Evolutionary conservation across 2,888 invertebrate genomes (phyloP).

Genomic region (Eupithecia vulgata): DNA sequence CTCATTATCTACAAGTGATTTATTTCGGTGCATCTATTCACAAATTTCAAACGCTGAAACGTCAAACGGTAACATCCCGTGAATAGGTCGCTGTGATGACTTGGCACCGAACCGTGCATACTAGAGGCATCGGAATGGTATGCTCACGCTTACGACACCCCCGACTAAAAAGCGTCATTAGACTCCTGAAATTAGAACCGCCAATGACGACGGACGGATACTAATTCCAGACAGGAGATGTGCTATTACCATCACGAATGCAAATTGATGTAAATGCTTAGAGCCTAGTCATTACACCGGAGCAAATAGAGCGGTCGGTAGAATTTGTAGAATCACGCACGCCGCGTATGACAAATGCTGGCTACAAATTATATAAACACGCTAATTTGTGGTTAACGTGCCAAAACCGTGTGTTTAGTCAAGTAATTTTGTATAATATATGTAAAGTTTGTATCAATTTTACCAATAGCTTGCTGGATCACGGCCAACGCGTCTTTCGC

Average conservation of each 20-base stretch:
- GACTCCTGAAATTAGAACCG: constrained; percentile 66
- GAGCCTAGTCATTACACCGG: constrained; percentile 48
- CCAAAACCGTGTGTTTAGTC: constrained; percentile 56
- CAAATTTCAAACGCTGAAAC: constrained; percentile 62
- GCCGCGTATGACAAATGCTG: constrained; percentile 65
- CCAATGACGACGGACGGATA: constrained; percentile 60
- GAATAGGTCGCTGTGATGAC: constrained; percentile 75
- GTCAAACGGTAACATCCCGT: constrained; percentile 70
- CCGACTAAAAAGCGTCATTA: constrained; percentile 65
- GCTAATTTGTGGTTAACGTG: constrained; percentile 63
- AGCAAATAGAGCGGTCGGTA: constrained; percentile 37
- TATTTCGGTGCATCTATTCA: constrained; percentile 73
- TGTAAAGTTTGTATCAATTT: constrained; percentile 73
- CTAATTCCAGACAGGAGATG: constrained; percentile 58
- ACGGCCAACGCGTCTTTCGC: constrained; percentile 71
- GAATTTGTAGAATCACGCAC: constrained; percentile 47
- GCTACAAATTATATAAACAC: constrained; percentile 62
- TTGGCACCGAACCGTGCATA: constrained; percentile 66
- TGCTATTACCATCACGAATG: constrained; percentile 58
- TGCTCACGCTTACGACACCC: constrained; percentile 60
- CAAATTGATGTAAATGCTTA: constrained; percentile 62
- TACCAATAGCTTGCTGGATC: constrained; percentile 75
- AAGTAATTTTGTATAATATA: constrained; percentile 63
- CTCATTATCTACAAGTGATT: constrained; percentile 82
- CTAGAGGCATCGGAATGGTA: constrained; percentile 67